Evolutionary conservation across 2,888 invertebrate species (phyloP).

Genomic region (Stenolophus ochropezus): DNA sequence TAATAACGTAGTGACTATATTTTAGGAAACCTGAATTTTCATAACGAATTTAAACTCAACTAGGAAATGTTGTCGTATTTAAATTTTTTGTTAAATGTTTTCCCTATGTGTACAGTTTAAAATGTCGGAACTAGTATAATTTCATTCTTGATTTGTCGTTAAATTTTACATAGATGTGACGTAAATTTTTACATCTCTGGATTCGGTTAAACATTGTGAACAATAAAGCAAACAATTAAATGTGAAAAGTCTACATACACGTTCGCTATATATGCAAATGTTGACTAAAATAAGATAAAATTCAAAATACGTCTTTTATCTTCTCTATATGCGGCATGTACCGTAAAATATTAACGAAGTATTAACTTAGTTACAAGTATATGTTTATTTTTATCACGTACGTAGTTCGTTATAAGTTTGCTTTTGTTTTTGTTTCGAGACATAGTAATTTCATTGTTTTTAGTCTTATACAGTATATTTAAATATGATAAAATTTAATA

Average conservation of each 20-base stretch:
- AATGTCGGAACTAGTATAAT: neutral
- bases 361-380: neutral
- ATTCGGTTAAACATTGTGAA: neutral
- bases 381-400: neutral
- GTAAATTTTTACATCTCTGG: neutral
- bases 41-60: no score
- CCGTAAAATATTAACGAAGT: neutral
- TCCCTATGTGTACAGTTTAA: neutral
- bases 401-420: no score
- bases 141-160: neutral
- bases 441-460: no score
- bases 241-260: neutral
- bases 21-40: no score
- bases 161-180: constrained; percentile 12
- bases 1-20: no score
- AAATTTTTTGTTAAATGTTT: no score
- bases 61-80: no score
- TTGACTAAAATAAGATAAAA: neutral
- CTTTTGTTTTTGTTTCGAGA: no score
- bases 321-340: neutral
- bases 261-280: neutral
- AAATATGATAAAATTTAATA: no score
- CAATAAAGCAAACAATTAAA: neutral
- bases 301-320: neutral
- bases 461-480: no score